Conservation (phyloP, 2,797 vertebrate species). For the Pterois miles region DNA sequence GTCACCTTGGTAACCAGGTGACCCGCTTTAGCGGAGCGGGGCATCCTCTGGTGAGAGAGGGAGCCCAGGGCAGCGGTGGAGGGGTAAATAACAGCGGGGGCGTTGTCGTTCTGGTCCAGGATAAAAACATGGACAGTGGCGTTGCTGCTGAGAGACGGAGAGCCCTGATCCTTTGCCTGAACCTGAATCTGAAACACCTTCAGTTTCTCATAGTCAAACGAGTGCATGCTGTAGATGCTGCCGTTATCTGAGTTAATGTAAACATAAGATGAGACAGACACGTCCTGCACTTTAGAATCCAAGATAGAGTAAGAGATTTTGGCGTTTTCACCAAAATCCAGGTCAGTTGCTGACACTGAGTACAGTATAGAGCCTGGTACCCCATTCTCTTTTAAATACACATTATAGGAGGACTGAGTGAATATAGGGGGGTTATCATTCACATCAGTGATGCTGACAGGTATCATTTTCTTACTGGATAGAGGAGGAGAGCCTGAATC, state of each 20-base stretch:
- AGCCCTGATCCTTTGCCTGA: slow-evolving; percentile 80
- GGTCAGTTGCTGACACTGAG: slow-evolving; percentile 82
- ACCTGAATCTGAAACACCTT: slow-evolving; percentile 77
- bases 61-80: slow-evolving; percentile 73
- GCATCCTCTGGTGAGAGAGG: slow-evolving; percentile 76
- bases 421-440: slow-evolving; percentile 88
- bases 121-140: slow-evolving; percentile 82
- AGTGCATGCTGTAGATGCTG: slow-evolving; percentile 83
- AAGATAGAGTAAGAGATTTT: slow-evolving; percentile 81
- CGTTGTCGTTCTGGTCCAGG: slow-evolving; percentile 83
- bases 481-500: slow-evolving; percentile 82
- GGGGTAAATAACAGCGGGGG: slow-evolving; percentile 81
- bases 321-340: slow-evolving; percentile 81
- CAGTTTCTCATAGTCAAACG: slow-evolving; percentile 84
- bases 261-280: slow-evolving; percentile 83
- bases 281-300: slow-evolving; percentile 72
- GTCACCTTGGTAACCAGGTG: slow-evolving; percentile 75
- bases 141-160: slow-evolving; percentile 75
- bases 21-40: slow-evolving; percentile 68
- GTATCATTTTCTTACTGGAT: slow-evolving; percentile 75
- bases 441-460: slow-evolving; percentile 80
- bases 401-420: slow-evolving; percentile 72
- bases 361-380: slow-evolving; percentile 80
- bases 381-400: slow-evolving; percentile 86
- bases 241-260: slow-evolving; percentile 87